A percentile compares a stretch with the other conserved stretches of the same genome.
Evolutionary conservation across 2,113 vertebrate species (phyloP).

Genomic region (Xenopus borealis): DNA sequence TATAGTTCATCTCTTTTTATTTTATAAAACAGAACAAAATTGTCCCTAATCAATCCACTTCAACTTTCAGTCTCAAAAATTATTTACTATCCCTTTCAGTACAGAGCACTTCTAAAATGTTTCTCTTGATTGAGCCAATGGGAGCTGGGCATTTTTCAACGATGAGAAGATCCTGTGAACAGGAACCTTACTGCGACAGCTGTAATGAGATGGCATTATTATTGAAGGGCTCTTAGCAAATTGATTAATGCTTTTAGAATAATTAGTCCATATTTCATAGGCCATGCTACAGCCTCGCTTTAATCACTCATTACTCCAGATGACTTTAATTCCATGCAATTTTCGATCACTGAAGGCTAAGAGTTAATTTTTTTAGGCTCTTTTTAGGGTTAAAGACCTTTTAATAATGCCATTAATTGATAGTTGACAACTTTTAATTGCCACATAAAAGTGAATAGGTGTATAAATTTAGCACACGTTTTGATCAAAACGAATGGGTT

Average conservation of each 20-base stretch:
- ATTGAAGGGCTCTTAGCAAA: constrained; percentile 57
- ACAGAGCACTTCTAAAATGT: constrained; percentile 60
- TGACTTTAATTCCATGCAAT: constrained; percentile 45
- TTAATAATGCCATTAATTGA: constrained; percentile 34
- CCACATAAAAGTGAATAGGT: neutral
- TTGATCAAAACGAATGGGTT: neutral
- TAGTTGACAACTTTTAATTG: neutral
- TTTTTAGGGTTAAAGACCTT: constrained; percentile 35
- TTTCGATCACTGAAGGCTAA: constrained; percentile 30
- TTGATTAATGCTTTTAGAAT: constrained; percentile 66
- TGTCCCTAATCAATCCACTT: constrained; percentile 75
- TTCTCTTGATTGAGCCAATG: constrained; percentile 65
- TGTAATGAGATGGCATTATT: constrained; percentile 55
- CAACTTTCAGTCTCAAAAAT: constrained; percentile 68
- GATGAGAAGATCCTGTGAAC: constrained; percentile 52
- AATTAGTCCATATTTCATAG: constrained; percentile 66
- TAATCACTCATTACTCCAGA: constrained; percentile 47
- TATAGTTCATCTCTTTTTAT: constrained; percentile 72
- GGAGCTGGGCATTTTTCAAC: constrained; percentile 45
- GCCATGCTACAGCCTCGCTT: constrained; percentile 53
- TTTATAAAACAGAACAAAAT: constrained; percentile 71
- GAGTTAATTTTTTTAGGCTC: constrained; percentile 44
- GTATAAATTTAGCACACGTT: neutral
- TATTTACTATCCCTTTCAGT: constrained; percentile 64
- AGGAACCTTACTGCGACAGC: constrained; percentile 46